These are phyloP conservation scores for Eupeodes luniger DNA, from an alignment of 2,888 invertebrate genomes.

Conservation along the genomic window DNA sequence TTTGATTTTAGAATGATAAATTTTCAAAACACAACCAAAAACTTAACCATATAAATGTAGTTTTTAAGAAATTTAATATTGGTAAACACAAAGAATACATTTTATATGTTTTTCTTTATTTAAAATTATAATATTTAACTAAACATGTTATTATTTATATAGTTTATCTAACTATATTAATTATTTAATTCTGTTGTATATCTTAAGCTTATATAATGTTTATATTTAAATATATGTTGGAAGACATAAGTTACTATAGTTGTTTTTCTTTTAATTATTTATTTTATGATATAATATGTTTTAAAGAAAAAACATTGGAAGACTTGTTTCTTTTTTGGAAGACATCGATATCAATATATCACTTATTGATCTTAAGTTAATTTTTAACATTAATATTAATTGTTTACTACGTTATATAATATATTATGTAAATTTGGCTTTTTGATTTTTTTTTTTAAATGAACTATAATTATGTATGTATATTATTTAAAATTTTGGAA, in stretches of 20 bases:
- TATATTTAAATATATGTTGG: slow-evolving; percentile 64
- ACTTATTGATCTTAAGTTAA: slow-evolving; percentile 25
- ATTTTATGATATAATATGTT: slow-evolving; percentile 3
- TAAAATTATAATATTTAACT: slow-evolving; percentile 75
- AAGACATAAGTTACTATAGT: slow-evolving; percentile 79
- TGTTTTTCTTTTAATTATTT: slow-evolving; percentile 26
- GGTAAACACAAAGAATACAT: slow-evolving; percentile 22
- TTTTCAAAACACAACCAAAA: too few relatives aligned
- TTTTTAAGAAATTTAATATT: too few relatives aligned
- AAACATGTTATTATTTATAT: slow-evolving; percentile 67
- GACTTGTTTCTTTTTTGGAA: slow-evolving; percentile 77
- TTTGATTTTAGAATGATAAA: too few relatives aligned
- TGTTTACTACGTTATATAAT: slow-evolving; percentile 32
- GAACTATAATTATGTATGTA: background rate
- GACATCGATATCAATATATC: slow-evolving; percentile 72
- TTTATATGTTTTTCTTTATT: slow-evolving; percentile 69
- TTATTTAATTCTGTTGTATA: slow-evolving; percentile 51
- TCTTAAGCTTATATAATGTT: slow-evolving; percentile 45
- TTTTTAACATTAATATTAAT: slow-evolving; percentile 41
- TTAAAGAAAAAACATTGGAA: slow-evolving; percentile 70
- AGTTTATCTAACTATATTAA: slow-evolving; percentile 67
- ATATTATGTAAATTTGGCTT: slow-evolving; percentile 14
- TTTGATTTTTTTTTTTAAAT: slow-evolving; percentile 9
- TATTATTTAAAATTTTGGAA: background rate
- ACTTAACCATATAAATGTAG: too few relatives aligned